A percentile compares a stretch with the other conserved stretches of the same genome.
These are phyloP conservation scores for Pardosa pseudoannulata DNA, from an alignment of 2,888 invertebrate genomes.

Conservation along the genomic window DNA sequence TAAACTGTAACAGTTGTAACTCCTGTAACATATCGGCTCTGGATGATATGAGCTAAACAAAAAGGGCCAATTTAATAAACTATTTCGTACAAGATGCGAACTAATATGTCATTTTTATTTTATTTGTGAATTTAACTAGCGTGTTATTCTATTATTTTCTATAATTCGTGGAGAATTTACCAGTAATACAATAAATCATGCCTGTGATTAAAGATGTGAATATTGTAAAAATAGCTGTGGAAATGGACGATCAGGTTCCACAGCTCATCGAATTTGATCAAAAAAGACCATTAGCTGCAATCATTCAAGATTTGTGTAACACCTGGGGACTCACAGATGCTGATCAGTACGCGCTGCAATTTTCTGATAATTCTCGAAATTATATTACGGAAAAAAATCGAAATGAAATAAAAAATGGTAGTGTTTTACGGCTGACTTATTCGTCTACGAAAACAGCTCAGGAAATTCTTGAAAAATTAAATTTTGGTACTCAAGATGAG, in stretches of 20 bases:
- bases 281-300: constrained; percentile 89
- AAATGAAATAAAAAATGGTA: constrained; percentile 95
- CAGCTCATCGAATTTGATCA: constrained; percentile 92
- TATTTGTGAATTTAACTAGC: too few species aligned
- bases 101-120: too few species aligned
- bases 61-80: too few species aligned
- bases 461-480: constrained; percentile 87
- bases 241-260: constrained; percentile 87
- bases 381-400: constrained; percentile 96
- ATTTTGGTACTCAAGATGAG: constrained; percentile 80
- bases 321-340: constrained; percentile 88
- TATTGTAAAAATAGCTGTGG: constrained; percentile 93
- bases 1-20: too few species aligned
- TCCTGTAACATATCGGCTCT: too few species aligned
- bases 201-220: constrained; percentile 78
- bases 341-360: constrained; percentile 92
- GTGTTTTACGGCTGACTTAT: constrained; percentile 87
- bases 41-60: too few species aligned
- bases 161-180: too few species aligned
- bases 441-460: constrained; percentile 93
- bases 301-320: constrained; percentile 91
- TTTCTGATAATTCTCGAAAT: constrained; percentile 87
- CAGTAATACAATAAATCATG: too few species aligned
- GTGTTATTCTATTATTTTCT: too few species aligned
- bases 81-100: too few species aligned